Percentiles rank a stretch among this genome's conserved stretches.
These are phyloP conservation scores for Hyla sarda DNA, from an alignment of 2,113 vertebrate species.

Conservation along the genomic window DNA sequence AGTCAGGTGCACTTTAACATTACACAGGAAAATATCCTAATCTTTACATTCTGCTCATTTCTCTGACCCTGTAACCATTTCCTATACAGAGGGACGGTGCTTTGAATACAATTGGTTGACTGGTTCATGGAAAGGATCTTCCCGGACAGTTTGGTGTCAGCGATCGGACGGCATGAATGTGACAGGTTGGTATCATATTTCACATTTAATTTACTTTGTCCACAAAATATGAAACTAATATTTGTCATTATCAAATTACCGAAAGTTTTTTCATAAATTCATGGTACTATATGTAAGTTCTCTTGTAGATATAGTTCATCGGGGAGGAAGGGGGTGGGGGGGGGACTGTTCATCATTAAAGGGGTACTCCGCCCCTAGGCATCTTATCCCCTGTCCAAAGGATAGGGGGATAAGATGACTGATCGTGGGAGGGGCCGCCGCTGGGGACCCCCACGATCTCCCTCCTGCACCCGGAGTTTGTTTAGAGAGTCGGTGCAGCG, in stretches of 20 bases:
- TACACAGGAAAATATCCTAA: not conserved
- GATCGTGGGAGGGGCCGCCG: no score
- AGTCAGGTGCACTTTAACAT: no score
- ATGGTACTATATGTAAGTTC: no score
- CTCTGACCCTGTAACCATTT: not conserved
- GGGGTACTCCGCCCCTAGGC: no score
- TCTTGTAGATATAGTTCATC: no score
- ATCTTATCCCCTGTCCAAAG: no score
- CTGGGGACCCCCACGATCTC: no score
- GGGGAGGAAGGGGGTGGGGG: no score
- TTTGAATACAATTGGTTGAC: constrained; percentile 94
- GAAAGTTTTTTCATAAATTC: not conserved
- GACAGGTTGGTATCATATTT: constrained; percentile 79
- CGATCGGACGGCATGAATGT: constrained; percentile 95
- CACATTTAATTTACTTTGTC: not conserved
- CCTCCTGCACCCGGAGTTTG: no score
- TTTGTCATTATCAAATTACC: not conserved
- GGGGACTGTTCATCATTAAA: no score
- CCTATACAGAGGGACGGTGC: constrained; percentile 86
- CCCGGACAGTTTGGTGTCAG: constrained; percentile 88
- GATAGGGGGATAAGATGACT: no score
- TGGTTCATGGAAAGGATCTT: constrained; percentile 85
- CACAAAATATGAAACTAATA: not conserved
- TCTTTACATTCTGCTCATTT: not conserved
- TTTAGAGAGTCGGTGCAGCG: no score